Evolutionary conservation across 2,113 vertebrate genomes (phyloP).

Genomic region (Porphyrio hochstetteri): DNA sequence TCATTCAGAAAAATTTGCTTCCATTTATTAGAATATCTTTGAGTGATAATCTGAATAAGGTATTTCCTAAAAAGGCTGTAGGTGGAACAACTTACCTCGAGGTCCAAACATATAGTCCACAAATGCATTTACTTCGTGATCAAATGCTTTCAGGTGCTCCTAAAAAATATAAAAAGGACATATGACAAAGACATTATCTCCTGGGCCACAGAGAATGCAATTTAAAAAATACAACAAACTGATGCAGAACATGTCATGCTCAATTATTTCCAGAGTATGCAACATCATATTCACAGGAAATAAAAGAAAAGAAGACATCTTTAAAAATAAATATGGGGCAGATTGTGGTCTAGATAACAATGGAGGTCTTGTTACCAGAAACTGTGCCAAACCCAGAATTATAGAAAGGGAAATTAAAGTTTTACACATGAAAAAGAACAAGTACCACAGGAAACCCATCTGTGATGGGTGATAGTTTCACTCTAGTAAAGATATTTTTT

Average conservation of each 20-base stretch:
- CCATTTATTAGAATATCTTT: background rate
- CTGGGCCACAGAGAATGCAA: background rate
- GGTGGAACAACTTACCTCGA: constrained; percentile 74
- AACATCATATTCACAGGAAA: background rate
- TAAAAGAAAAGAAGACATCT: background rate
- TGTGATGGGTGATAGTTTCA: background rate
- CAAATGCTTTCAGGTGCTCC: constrained; percentile 81
- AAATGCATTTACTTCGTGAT: constrained; percentile 78
- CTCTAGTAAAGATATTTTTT: background rate
- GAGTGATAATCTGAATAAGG: background rate
- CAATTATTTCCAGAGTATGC: background rate
- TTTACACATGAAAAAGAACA: background rate
- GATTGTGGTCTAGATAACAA: background rate
- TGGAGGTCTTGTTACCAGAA: background rate
- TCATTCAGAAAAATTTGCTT: background rate
- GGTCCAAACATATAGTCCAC: constrained; percentile 85
- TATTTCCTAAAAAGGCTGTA: background rate
- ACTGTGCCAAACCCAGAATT: background rate
- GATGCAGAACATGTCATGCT: background rate
- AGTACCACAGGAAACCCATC: background rate
- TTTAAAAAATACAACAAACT: background rate
- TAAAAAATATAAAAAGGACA: constrained; percentile 55
- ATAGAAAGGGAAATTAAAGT: background rate
- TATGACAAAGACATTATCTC: background rate
- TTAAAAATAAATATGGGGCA: background rate